Conservation (phyloP, 2,888 invertebrate genomes). For the Drosophila mimetica region DNA sequence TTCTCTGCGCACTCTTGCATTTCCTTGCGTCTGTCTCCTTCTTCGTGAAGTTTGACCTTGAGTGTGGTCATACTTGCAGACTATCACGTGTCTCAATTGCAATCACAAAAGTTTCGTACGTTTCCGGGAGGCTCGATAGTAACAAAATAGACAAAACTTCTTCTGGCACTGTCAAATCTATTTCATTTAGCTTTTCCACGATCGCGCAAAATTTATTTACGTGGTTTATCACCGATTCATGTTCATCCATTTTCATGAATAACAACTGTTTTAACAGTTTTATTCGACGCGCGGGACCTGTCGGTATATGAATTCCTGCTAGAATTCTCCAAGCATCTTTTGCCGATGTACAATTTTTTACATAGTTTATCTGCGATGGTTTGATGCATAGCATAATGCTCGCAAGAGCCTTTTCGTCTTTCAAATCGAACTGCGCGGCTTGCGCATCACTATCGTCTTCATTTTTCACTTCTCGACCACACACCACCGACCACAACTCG, state of each 20-base stretch:
- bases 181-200: constrained; percentile 39
- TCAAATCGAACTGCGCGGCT: neutral
- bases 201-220: constrained; percentile 37
- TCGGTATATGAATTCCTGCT: constrained; percentile 38
- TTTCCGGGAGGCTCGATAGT: constrained; percentile 33
- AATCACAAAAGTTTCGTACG: no score
- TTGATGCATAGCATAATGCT: constrained; percentile 10
- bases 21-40: no score
- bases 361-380: constrained; percentile 8
- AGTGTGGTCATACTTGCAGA: no score
- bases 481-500: neutral
- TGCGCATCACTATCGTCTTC: neutral
- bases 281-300: constrained; percentile 9
- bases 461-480: neutral
- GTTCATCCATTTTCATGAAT: neutral
- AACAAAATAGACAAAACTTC: constrained; percentile 44
- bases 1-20: no score
- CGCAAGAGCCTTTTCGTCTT: constrained; percentile 2
- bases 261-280: constrained; percentile 44
- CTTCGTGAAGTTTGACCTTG: no score
- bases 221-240: neutral
- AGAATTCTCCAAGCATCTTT: constrained; percentile 34
- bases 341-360: constrained; percentile 33
- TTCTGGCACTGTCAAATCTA: constrained; percentile 24
- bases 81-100: no score